Evolutionary conservation across 2,888 invertebrate species (phyloP), one percentile per base, ranked within the genome.

Genomic region (Andrena haemorrhoa): DNA sequence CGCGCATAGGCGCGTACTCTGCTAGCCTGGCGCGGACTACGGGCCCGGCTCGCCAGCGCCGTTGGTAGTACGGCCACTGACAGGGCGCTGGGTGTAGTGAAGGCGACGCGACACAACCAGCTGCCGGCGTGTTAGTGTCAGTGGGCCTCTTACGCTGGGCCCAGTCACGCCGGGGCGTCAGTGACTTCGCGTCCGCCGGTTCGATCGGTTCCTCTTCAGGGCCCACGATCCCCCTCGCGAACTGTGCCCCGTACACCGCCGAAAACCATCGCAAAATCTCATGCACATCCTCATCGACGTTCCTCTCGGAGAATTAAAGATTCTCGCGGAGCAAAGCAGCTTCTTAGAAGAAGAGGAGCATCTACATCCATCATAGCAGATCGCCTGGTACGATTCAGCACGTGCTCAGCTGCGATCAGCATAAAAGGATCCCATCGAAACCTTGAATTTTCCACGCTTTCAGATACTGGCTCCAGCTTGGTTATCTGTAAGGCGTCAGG

Each of bases 121-220:
- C 35, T 56, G 60, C 49, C 20, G 10, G 82, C 82, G 88, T 83
- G 88, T 89, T 86, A 71, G 89, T 90, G 89, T 78, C 86, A 77
- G 86, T 81, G 87, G 87, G 87, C 90, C 92, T 92, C 93, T 92
- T 93, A 93, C 93, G 90, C 90, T 90, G 89, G 86, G 85, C 91
- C 91, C 92, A 89, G 91, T 90, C 90, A 89, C 90, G 90, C 90
- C 90, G 90, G 16, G 89, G 93, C 93, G 93, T 93, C 93, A 93
- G 93, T 93, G 92, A 93, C 92, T 93, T 92, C 92, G 93, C 92
- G 93, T 93, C 92, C 91, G 91, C 91, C 93, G 93, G 88, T 91
- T 89, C 91, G 93, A 91, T 90, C 91, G 91, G 92, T 92, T 92
- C 93, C 80, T 87, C 86, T 83, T 75, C 83, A 60, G 71, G 58